Conservation (phyloP, 2,113 vertebrate species). For the Alethe diademata region DNA sequence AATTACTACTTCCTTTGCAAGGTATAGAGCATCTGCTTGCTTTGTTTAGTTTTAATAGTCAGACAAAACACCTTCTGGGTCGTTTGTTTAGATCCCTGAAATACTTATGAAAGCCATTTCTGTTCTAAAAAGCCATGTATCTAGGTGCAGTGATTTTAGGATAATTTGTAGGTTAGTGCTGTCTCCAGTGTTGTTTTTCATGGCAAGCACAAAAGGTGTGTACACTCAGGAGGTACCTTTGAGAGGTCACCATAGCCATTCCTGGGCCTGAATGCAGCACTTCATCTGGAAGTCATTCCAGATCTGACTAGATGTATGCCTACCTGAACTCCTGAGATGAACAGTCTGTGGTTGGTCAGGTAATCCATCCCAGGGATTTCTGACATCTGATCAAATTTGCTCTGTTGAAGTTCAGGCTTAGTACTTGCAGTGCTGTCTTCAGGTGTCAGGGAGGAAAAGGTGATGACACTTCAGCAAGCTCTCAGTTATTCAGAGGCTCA, state of each 20-base stretch:
- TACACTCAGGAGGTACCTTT: not conserved
- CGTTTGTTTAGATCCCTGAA: not conserved
- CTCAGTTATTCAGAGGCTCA: not conserved
- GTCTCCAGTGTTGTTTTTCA: not conserved
- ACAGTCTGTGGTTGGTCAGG: not conserved
- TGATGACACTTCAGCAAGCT: not conserved
- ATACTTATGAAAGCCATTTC: not conserved
- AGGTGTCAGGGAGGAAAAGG: not conserved
- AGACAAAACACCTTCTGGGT: not conserved
- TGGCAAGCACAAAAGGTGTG: not conserved
- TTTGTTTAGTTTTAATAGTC: not conserved
- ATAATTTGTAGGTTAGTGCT: not conserved
- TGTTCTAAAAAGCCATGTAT: not conserved
- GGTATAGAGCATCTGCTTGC: not conserved
- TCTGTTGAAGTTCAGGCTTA: not conserved
- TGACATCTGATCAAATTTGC: not conserved
- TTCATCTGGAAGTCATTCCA: not conserved
- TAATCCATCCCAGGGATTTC: not conserved
- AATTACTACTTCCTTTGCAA: constrained; percentile 1
- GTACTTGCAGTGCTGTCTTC: not conserved
- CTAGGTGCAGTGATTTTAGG: not conserved
- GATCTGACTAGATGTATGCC: not conserved
- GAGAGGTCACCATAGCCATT: not conserved
- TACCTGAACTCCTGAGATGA: not conserved
- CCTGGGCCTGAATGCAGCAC: not conserved